Percentiles rank a stretch among this genome's conserved stretches.
These are phyloP conservation scores for Hipposideros larvatus DNA, from an alignment of 2,797 vertebrate species.

Conservation along the genomic window DNA sequence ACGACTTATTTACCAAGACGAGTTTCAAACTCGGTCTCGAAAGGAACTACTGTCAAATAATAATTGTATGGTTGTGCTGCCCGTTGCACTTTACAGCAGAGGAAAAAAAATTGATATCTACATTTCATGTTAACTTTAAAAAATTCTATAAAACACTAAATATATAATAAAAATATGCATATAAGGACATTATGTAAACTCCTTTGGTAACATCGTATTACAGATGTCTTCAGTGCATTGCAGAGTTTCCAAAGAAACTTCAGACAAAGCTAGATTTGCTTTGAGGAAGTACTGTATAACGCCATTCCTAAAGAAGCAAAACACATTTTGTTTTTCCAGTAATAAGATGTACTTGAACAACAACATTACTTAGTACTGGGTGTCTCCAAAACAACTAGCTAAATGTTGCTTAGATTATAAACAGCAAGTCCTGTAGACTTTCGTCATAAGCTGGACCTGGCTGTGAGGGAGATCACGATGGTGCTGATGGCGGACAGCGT, in stretches of 20 bases:
- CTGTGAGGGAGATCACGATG: constrained; percentile 98
- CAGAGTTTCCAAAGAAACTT: constrained; percentile 91
- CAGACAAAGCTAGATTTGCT: constrained; percentile 91
- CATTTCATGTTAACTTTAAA: constrained; percentile 92
- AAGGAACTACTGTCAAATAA: constrained; percentile 86
- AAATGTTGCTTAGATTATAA: constrained; percentile 88
- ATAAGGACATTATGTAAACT: constrained; percentile 98
- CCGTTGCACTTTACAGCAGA: constrained; percentile 89
- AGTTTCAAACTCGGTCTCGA: constrained; percentile 74
- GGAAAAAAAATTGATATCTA: constrained; percentile 90
- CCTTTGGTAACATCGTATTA: constrained; percentile 99
- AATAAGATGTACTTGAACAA: constrained; percentile 90
- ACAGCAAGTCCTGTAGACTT: constrained; percentile 88
- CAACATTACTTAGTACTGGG: constrained; percentile 91
- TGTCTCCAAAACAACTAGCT: constrained; percentile 89
- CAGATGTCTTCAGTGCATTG: constrained; percentile 95
- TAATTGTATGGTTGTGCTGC: constrained; percentile 83
- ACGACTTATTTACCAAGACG: constrained; percentile 72
- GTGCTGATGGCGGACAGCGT: constrained; percentile 98
- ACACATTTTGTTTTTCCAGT: constrained; percentile 88
- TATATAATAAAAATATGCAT: constrained; percentile 99
- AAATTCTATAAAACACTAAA: constrained; percentile 98
- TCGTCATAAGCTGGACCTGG: constrained; percentile 99
- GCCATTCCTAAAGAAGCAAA: constrained; percentile 91
- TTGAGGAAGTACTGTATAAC: constrained; percentile 90